phyloP scores from a whole-genome alignment of 1,140 invertebrate species.

The Ridgeia piscesae region DNA sequence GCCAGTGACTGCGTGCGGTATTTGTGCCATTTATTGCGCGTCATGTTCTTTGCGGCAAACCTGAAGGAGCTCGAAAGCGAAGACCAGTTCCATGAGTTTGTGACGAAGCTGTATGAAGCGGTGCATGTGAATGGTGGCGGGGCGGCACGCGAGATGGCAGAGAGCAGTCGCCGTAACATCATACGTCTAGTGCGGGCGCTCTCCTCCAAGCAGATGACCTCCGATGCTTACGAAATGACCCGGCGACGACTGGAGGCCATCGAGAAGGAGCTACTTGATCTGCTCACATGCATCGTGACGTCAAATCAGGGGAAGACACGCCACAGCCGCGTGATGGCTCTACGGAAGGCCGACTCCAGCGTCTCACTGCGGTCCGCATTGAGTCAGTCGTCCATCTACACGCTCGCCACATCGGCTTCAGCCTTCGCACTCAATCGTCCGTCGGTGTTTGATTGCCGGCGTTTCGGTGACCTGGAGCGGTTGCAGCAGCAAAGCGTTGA shows the following conservation, averaged over 20 bases:
- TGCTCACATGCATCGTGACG: conserved; percentile 16
- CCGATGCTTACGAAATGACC: conserved; percentile 25
- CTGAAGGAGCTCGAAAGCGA: conserved; percentile 26
- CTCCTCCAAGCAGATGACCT: conserved; percentile 25
- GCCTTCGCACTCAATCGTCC: conserved; percentile 24
- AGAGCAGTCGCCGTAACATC: conserved; percentile 26
- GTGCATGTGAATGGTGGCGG: conserved; percentile 12
- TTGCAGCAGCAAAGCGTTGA: conserved; percentile 19
- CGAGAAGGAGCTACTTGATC: conserved; percentile 24
- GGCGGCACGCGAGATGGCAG: conserved; percentile 13
- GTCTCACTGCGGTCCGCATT: conserved; percentile 14
- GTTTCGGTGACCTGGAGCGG: not conserved
- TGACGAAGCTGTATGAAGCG: conserved; percentile 21
- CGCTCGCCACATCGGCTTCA: conserved; percentile 26
- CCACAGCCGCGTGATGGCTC: no score
- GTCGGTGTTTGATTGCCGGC: not conserved
- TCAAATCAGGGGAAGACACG: not conserved
- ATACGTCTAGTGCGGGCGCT: conserved; percentile 19
- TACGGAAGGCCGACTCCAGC: not conserved
- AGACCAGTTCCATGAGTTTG: conserved; percentile 24
- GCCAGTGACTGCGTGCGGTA: conserved; percentile 24
- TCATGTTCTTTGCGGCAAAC: conserved; percentile 24
- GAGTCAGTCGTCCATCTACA: conserved; percentile 29
- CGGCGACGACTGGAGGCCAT: conserved; percentile 25
- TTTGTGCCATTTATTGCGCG: conserved; percentile 24